Evolutionary conservation across 2,113 vertebrate genomes (phyloP).

Genomic region (Corydoras sp.): DNA sequence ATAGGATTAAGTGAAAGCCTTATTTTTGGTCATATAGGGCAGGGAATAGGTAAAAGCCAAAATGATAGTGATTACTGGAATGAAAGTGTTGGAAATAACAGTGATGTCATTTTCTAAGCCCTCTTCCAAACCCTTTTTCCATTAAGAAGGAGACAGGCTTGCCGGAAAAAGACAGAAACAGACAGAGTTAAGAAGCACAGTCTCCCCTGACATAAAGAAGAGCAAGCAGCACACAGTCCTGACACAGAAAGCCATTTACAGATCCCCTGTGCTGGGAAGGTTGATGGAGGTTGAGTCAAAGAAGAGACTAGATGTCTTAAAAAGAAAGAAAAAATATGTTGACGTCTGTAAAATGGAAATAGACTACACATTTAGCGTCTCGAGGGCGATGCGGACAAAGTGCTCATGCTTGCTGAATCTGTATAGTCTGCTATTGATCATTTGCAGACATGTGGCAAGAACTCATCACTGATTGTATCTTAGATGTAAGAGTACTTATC

Average conservation of each 20-base stretch:
- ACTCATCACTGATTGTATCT: background rate
- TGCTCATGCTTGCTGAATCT: background rate
- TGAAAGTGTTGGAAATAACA: slow-evolving; percentile 1
- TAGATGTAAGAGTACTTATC: background rate
- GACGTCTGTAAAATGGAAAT: background rate
- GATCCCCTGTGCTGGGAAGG: slow-evolving; percentile 9
- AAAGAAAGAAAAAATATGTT: background rate
- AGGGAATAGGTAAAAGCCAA: too few relatives aligned
- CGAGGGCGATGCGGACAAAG: background rate
- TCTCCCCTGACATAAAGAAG: slow-evolving; percentile 14
- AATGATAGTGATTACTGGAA: background rate
- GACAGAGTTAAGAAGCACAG: slow-evolving; percentile 13
- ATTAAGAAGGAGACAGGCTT: slow-evolving; percentile 22
- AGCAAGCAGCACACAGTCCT: slow-evolving; percentile 10
- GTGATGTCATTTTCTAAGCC: background rate
- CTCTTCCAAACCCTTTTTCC: background rate
- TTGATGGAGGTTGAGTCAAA: background rate
- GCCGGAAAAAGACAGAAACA: background rate
- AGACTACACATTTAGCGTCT: background rate
- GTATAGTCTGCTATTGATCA: background rate
- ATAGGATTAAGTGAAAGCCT: too few relatives aligned
- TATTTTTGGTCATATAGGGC: too few relatives aligned
- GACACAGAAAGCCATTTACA: slow-evolving; percentile 34
- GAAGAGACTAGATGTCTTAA: slow-evolving; percentile 1
- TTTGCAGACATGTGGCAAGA: background rate